A percentile compares a stretch with the other conserved stretches of the same genome.
phyloP scores from a whole-genome alignment of 2,888 invertebrate species.

The Gari tellinella region DNA sequence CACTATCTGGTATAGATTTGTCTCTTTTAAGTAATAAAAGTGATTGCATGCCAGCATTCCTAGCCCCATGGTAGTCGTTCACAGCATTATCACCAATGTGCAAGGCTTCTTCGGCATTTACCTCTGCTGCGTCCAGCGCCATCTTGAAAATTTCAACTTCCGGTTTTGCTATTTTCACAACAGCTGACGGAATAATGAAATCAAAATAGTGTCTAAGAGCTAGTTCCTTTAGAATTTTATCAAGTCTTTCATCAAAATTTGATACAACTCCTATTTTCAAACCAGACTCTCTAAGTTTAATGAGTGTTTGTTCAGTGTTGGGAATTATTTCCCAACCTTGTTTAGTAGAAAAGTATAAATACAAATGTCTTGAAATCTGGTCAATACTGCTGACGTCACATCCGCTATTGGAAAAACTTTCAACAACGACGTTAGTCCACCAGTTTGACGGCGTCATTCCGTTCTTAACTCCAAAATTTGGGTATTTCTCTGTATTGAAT shows the following conservation, averaged over 20 bases:
- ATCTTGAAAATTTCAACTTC: slow-evolving; percentile 89
- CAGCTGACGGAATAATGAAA: slow-evolving; percentile 92
- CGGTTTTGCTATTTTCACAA: slow-evolving; percentile 91
- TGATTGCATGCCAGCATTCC: slow-evolving; percentile 89
- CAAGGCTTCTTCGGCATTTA: slow-evolving; percentile 88
- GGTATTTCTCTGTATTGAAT: slow-evolving; percentile 88
- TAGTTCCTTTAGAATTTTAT: slow-evolving; percentile 88
- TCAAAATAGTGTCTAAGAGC: slow-evolving; percentile 90
- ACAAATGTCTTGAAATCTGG: slow-evolving; percentile 80
- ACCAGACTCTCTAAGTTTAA: slow-evolving; percentile 59
- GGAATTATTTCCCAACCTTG: slow-evolving; percentile 89
- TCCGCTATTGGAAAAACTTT: slow-evolving; percentile 87
- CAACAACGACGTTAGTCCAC: slow-evolving; percentile 91
- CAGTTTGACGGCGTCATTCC: slow-evolving; percentile 91
- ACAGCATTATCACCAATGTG: slow-evolving; percentile 93
- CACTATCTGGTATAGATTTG: slow-evolving; percentile 16
- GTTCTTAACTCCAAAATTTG: slow-evolving; percentile 91
- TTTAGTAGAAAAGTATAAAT: slow-evolving; percentile 88
- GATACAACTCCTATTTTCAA: slow-evolving; percentile 91
- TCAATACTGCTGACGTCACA: slow-evolving; percentile 60
- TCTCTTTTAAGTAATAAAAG: slow-evolving; percentile 20
- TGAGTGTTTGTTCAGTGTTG: slow-evolving; percentile 55
- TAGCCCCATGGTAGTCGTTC: slow-evolving; percentile 92
- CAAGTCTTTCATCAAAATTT: slow-evolving; percentile 94
- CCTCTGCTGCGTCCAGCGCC: slow-evolving; percentile 86